Evolutionary conservation across 2,113 vertebrate species (phyloP).

Genomic region (Danio rerio): DNA sequence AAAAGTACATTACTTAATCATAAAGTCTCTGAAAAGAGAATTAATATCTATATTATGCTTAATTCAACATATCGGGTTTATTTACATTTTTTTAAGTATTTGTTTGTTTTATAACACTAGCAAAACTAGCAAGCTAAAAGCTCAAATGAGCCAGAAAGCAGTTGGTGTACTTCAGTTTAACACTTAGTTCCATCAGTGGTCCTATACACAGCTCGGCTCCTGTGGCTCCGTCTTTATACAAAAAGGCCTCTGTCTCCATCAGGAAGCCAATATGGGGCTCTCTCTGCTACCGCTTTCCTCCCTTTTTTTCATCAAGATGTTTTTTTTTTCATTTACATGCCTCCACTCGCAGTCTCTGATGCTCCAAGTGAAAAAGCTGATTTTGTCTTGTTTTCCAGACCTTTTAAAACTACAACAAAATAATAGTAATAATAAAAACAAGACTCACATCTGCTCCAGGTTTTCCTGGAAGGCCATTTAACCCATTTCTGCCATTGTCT

Average conservation of each 20-base stretch:
- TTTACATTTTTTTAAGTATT: too few species aligned
- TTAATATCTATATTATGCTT: too few species aligned
- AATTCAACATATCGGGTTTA: too few species aligned
- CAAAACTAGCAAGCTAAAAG: too few species aligned
- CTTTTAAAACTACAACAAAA: not conserved
- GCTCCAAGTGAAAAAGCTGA: conserved; percentile 35
- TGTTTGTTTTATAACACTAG: too few species aligned
- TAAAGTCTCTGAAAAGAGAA: too few species aligned
- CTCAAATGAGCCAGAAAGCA: conserved; percentile 16
- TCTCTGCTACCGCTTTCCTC: conserved; percentile 35
- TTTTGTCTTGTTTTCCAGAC: not conserved
- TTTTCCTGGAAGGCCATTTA: conserved; percentile 82
- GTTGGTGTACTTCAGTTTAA: conserved; percentile 29
- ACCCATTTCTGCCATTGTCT: conserved; percentile 85
- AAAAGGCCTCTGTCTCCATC: conserved; percentile 73
- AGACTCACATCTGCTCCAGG: conserved; percentile 91
- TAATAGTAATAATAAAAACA: not conserved
- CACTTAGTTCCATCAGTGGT: conserved; percentile 52
- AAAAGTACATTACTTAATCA: too few species aligned
- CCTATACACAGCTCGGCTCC: conserved; percentile 35
- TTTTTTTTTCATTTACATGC: not conserved
- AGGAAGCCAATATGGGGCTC: conserved; percentile 61
- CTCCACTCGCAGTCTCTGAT: conserved; percentile 56
- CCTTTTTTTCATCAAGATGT: conserved; percentile 28
- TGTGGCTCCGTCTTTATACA: conserved; percentile 61